Evolutionary conservation across 1,140 invertebrate genomes (phyloP), one percentile per base, ranked within the genome.

Genomic region (Caenorhabditis remanei): DNA sequence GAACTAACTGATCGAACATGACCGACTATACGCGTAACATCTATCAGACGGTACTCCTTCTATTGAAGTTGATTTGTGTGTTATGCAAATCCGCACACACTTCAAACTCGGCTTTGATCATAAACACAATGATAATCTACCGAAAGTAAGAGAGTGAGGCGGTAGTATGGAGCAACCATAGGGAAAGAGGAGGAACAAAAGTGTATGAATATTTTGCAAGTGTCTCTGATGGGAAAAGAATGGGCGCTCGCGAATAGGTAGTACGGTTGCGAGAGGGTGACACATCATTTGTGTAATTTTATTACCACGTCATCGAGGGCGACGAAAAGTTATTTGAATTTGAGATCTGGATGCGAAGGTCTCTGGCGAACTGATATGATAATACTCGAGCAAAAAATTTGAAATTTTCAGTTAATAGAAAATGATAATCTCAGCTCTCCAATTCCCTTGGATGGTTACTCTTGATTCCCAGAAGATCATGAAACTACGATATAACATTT

Each of bases 1-100:
- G 65, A 71, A 71, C 65, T 71, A 71, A 79, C 71, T 79, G 71
- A 79, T 79, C 71, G 71, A 79, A 79, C 71, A 79, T 79, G 71
- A 24, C 46, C 71, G 71, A 48, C 43, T 21, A 24, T 63, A 63
- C 58, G 32, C 58, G 58, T 63, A 63, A 63, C n/a, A 63, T 63
- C 58, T 24, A 4, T 32, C n/a, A 9, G 58, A 21, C 58, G 58
- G 58, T 32, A 24, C 65, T 65, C 40, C 61, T 46, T 71, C 71
- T 19, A 50, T 50, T 19, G 71, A 8, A 16, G 16, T 40, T 9
- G n/a, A 58, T 65, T 11, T 65, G 65, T 41, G 43, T 48, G 71
- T 79, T 79, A 79, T 79, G 71, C 71, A 79, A 79, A 79, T 79
- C 46, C 46, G 46, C 71, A 46, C 71, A 41, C 46, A 79, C 71